These are phyloP conservation scores for Xenopus laevis DNA, from an alignment of 2,113 vertebrate species.

Conservation along the genomic window DNA sequence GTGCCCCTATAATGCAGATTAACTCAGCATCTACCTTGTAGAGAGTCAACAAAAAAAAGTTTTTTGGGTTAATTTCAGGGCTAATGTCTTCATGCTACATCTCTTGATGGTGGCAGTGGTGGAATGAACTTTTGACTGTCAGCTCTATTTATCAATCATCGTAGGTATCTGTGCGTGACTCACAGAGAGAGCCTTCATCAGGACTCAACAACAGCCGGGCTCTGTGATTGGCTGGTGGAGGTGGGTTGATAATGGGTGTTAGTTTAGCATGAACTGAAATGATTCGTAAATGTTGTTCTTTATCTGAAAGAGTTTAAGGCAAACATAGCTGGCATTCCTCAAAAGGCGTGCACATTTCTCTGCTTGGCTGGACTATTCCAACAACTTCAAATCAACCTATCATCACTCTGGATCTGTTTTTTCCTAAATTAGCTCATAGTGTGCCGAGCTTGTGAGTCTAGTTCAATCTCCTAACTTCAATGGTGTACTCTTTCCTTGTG, in stretches of 20 bases:
- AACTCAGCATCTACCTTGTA: no score
- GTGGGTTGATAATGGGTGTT: background rate
- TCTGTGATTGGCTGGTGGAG: background rate
- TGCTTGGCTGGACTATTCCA: background rate
- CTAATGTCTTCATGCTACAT: background rate
- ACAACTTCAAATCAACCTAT: background rate
- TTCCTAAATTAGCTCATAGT: no score
- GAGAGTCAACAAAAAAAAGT: no score
- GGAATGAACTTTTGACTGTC: background rate
- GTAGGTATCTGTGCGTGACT: background rate
- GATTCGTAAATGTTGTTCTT: background rate
- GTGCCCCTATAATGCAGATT: no score
- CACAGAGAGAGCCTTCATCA: background rate
- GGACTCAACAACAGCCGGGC: background rate
- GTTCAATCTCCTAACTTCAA: no score
- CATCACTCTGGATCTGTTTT: no score
- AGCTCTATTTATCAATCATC: background rate
- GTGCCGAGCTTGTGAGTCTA: no score
- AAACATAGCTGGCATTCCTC: background rate
- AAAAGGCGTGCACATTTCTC: background rate
- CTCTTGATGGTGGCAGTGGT: background rate
- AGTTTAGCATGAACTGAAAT: background rate
- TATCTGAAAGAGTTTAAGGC: background rate
- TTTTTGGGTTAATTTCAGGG: background rate
- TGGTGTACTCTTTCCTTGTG: no score